Evolutionary conservation across 2,888 invertebrate species (phyloP), one percentile per base, ranked within the genome.

Genomic region (Hypercompe scribonia): DNA sequence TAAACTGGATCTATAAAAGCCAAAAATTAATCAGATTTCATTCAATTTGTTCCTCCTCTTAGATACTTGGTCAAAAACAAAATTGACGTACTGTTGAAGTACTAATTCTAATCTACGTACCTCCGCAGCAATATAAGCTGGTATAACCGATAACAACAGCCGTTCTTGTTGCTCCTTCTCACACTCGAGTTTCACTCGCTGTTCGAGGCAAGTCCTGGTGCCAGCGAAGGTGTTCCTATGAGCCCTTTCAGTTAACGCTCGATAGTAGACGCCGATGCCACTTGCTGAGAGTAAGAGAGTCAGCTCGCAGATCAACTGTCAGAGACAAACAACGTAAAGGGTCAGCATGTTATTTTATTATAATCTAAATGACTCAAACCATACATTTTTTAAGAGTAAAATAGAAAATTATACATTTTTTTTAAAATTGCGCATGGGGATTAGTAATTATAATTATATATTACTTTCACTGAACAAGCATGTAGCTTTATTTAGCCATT

Each of bases 121-220:
- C 97, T 99, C 99, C 42, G 98, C 99, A 24, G 99, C 99, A 79
- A 99, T 98, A 89, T 99, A 99, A 24, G 99, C 99, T 0, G 99
- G 99, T 87, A 99, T 99, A 68, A 99, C 99, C 85, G 99, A 99
- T 33, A 99, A 96, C 75, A 99, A 93, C 77, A 99, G 96, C 88
- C 99, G 97, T 91, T 99, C 99, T 93, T 99, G 99, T 87, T 99
- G 99, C 87, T 99, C 98, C 83, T 98, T 97, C 93, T 99, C 99
- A 88, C 98, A 98, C 93, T 99, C 99, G 79, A 99, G 94, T 93
- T 98, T 98, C 76, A 99, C 98, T 75, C 99, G 96, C 81, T 99
- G 98, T 90, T 99, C 99, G 78, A 99, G 97, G 84, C 98, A 99
- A 24, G 98, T 98, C 80, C 98, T 96, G 67, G 99, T 99, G 42